These are phyloP conservation scores for Xenopus petersii DNA, from an alignment of 2,797 vertebrate genomes.

Conservation along the genomic window DNA sequence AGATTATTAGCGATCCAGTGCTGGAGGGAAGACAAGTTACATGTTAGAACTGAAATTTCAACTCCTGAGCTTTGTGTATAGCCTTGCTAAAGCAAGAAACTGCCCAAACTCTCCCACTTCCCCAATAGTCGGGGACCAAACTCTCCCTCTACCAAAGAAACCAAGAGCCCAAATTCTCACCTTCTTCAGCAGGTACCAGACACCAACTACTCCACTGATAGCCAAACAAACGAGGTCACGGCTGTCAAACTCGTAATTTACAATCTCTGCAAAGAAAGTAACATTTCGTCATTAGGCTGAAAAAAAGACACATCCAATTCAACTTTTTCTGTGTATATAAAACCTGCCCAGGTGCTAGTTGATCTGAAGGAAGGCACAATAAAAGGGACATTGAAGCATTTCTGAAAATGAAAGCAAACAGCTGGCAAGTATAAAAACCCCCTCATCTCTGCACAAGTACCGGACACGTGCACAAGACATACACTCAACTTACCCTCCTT, in stretches of 20 bases:
- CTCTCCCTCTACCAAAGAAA: too few relatives aligned
- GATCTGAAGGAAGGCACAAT: too few relatives aligned
- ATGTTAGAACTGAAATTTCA: neutral
- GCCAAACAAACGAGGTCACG: conserved; percentile 88
- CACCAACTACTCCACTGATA: conserved; percentile 85
- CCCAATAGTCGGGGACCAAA: too few relatives aligned
- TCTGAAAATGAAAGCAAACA: neutral
- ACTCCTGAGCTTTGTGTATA: too few relatives aligned
- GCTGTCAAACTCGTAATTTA: conserved; percentile 97
- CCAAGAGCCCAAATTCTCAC: conserved; percentile 56
- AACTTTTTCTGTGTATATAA: too few relatives aligned
- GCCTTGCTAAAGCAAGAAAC: too few relatives aligned
- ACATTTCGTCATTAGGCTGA: too few relatives aligned
- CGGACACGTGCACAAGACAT: neutral
- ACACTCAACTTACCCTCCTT: conserved; percentile 81
- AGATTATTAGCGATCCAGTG: conserved; percentile 98
- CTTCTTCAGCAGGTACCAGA: conserved; percentile 97
- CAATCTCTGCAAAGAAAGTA: conserved; percentile 75
- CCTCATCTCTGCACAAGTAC: too few relatives aligned
- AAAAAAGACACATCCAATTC: too few relatives aligned
- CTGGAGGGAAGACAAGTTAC: conserved; percentile 56
- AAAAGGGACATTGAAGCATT: too few relatives aligned
- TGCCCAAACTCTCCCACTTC: too few relatives aligned
- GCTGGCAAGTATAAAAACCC: neutral
- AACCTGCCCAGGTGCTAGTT: too few relatives aligned